Evolutionary conservation across 2,797 vertebrate genomes (phyloP), one percentile per base, ranked within the genome.

Genomic region (Pagetopsis macropterus): DNA sequence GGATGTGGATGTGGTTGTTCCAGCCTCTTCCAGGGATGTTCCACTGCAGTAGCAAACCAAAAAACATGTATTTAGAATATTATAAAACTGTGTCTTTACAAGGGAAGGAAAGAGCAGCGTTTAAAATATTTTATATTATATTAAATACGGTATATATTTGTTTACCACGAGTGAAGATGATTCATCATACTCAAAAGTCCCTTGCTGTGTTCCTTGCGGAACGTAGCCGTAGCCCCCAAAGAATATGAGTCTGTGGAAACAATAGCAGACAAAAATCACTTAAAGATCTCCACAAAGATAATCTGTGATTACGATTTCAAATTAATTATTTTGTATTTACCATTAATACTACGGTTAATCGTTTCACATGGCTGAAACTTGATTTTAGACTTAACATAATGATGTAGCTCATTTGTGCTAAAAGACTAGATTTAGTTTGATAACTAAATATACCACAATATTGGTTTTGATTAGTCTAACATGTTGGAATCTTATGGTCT

Each of bases 151-250:
- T 49, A 9, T 7, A 67, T 23, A 16, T 69, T 57, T 56, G 49
- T 80, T 23, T 40, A 85, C 97, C 96, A 95, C 92, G 71, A 96
- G 93, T 19, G 97, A 98, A 5, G 97, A 98, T 0, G 96, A 96
- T 85, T 98, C 96, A 65, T 99, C 98, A 14, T 95, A 97, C 87
- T 98, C 96, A 87, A 99, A 99, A 0, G 94, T 97, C 81, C 98
- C 98, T 48, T 91, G 85, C 79, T 97, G 95, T 44, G 92, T 88
- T 48, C 95, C 96, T 83, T 96, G 95, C 40, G 96, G 95, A 56
- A 95, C 95, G 50, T 98, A 98, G 41, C 98, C 98, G 43, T 99
- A 99, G n/a, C 98, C 98, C n/a, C 98, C 98, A 84, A 99, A 99
- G 93, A 95, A 99, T 78, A 97, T 92, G 17, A 99, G 90, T 88